Conservation (phyloP, 2,797 vertebrate genomes). For the Hipposideros larvatus region DNA sequence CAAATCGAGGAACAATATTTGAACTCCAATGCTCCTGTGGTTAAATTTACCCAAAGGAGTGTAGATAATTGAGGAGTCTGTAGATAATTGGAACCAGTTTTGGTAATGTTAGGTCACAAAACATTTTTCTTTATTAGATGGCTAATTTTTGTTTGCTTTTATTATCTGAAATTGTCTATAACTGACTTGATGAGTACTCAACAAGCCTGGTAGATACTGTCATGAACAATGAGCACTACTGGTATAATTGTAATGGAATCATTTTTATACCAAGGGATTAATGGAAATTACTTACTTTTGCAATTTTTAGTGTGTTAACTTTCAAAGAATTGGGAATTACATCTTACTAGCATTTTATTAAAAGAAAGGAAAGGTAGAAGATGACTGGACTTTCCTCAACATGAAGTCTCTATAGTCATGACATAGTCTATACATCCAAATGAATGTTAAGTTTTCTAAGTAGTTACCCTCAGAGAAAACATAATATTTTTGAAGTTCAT, state of each 20-base stretch:
- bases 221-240: background rate
- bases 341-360: background rate
- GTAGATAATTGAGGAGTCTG: background rate
- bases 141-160: slow-evolving; percentile 50
- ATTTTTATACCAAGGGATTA: background rate
- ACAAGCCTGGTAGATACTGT: background rate
- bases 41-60: slow-evolving; percentile 34
- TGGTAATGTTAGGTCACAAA: background rate
- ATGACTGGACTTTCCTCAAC: background rate
- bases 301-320: background rate
- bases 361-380: background rate
- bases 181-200: background rate
- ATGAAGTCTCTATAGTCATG: background rate
- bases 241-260: background rate
- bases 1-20: slow-evolving; percentile 59
- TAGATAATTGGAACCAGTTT: slow-evolving; percentile 56
- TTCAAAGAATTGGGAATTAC: background rate
- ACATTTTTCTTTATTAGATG: background rate
- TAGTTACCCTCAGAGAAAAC: background rate
- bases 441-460: background rate
- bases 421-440: background rate
- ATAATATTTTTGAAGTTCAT: background rate
- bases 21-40: slow-evolving; percentile 24
- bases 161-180: slow-evolving; percentile 45
- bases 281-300: background rate